Evolutionary conservation across 2,797 vertebrate genomes (phyloP).

Genomic region (Phyllotis vaccarum): DNA sequence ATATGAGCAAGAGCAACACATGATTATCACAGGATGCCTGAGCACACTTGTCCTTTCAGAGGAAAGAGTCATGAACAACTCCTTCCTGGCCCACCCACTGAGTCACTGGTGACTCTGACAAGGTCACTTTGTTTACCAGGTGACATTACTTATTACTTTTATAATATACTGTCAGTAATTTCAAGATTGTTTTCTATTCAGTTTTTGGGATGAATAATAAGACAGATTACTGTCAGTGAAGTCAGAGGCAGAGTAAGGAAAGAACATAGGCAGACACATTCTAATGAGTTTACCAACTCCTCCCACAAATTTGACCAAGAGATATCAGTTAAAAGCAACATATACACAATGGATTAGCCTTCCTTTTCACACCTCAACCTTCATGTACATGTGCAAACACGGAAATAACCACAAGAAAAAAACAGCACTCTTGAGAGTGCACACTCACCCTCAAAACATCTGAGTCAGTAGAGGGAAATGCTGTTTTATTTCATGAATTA

Average conservation of each 20-base stretch:
- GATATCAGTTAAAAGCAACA: neutral
- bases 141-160: conserved; percentile 7
- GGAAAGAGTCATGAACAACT: conserved; percentile 47
- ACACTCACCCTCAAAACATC: neutral
- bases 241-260: conserved; percentile 32
- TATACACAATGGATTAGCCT: neutral
- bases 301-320: conserved; percentile 13
- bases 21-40: neutral
- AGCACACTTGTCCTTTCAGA: neutral
- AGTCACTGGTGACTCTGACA: conserved; percentile 74
- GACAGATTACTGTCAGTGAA: neutral
- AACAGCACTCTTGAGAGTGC: neutral
- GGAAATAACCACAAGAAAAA: conserved; percentile 6
- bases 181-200: neutral
- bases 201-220: conserved; percentile 55
- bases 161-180: conserved; percentile 37
- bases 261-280: neutral
- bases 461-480: conserved; percentile 53
- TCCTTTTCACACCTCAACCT: neutral
- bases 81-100: conserved; percentile 62
- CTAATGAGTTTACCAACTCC: conserved; percentile 1
- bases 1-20: neutral
- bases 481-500: conserved; percentile 12
- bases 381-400: neutral
- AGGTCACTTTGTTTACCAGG: conserved; percentile 48